Evolutionary conservation across 1,140 invertebrate species (phyloP), one percentile per base, ranked within the genome.

Genomic region (Cardiocondyla obscurior): DNA sequence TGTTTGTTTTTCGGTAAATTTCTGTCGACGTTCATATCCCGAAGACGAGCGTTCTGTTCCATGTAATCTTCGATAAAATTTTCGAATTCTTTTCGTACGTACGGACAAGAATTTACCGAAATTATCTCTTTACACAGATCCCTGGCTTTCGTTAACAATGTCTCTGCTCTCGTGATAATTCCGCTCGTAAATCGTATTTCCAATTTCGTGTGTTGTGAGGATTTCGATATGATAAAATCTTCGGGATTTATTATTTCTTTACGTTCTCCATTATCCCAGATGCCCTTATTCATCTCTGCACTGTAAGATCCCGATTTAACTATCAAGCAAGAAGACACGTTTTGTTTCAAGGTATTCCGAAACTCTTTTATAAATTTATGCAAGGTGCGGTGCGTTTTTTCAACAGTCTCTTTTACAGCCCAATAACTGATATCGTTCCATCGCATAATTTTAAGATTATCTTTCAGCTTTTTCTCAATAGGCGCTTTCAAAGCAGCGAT

Each of bases 371-470:
- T 96, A 86, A 97, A 96, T 92, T 98, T 98, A 87, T 97, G 97
- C 1, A 99, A 92, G 28, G 96, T 98, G 84, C 97, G 96, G 90
- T 99, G 98, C 0, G 97, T 97, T 92, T 98, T 98, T 30, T 97
- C 96, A 3, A 98, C 96, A 4, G 97, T 96, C 85, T 97, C 96
- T 85, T 98, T 98, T 8, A 99, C 96, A n/a, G 98, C 96, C 96
- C 97, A 99, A 91, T 99, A 99, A 90, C 97, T 99, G 1, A 98
- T 96, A 90, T 99, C 98, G 90, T 98, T 98, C 97, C 98, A 99
- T 42, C 97, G 95, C n/a, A 97, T 97, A 55, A 99, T 99, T 92
- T 99, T 99, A 0, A 99, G 97, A 92, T 98, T 98, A 82, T 99
- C 98, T 83, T 97, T 97, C 1, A 99, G 91, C 92, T 98, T 97